Base-by-base conservation (phyloP, 2,888 invertebrate genomes). In the Eupithecia tripunctaria region DNA sequence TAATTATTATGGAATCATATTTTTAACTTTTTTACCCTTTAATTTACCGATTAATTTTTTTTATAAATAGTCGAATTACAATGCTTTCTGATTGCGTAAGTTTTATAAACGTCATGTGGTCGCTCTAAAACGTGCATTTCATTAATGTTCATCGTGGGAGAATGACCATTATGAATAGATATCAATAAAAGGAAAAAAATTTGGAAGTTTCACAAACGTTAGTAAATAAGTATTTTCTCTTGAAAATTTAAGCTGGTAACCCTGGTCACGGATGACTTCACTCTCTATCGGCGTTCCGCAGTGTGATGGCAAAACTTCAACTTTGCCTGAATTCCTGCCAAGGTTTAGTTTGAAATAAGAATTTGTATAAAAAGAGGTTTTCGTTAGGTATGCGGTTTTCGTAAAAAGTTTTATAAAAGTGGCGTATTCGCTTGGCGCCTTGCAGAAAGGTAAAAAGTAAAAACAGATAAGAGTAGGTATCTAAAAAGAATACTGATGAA, bases 281-380 rank as follows among this genome's bases (percentile, higher is more conserved):
- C 79, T 78, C 84, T 88, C 85, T 84, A 88, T 86, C 84, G 85
- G 82, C 81, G 81, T 83, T 83, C 82, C 82, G 79, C 78, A 78
- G 77, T 73, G 82, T 80, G 84, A 84, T 83, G 85, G 85, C 86
- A 85, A 89, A 91, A 90, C 88, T 91, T 90, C 86, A 84, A 88
- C 84, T 86, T 85, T 82, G 81, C 82, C 86, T 86, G 84, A 89
- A 89, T 85, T 84, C 79, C 82, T 83, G 80, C 80, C 86, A 85
- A 86, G 82, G 84, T 86, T 87, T 84, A 86, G 86, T 86, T 88
- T 85, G 82, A 75, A 73, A 75, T 67, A 73, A 76, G 66, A 77
- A 71, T 73, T 68, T 72, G 69, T 70, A 72, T 32, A 70, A 75
- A 75, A 69, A 71, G 47, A 36, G 56, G 21, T 64, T 72, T 72